These are phyloP conservation scores for Brenthis hecate DNA, from an alignment of 2,888 invertebrate genomes.

Conservation along the genomic window DNA sequence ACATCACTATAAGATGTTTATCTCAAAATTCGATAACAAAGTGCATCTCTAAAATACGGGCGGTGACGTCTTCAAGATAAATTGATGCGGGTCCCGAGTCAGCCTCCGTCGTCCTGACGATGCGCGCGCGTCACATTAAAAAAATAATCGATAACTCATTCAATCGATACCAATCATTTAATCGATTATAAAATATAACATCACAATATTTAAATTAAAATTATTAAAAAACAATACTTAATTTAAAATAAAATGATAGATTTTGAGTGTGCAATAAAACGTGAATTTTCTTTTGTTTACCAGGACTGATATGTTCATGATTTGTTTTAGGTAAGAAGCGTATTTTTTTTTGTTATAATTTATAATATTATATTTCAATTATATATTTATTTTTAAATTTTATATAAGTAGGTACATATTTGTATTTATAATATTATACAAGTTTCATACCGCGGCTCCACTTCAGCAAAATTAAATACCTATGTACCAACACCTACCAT, in stretches of 20 bases:
- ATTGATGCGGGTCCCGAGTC: slow-evolving; percentile 54
- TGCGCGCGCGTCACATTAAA: slow-evolving; percentile 47
- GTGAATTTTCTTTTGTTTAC: not conserved
- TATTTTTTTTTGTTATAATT: not conserved
- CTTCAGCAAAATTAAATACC: no score
- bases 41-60: slow-evolving; percentile 47
- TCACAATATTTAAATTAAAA: not conserved
- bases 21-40: slow-evolving; percentile 40
- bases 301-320: slow-evolving; percentile 13
- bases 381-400: no score
- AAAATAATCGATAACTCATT: slow-evolving; percentile 42
- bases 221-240: not conserved
- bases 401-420: no score
- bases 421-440: no score
- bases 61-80: slow-evolving; percentile 50
- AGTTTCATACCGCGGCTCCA: no score
- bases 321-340: slow-evolving; percentile 8
- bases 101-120: slow-evolving; percentile 54
- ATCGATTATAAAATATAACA: slow-evolving; percentile 39
- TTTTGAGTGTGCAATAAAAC: not conserved
- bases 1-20: slow-evolving; percentile 11
- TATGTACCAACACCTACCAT: no score
- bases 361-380: no score
- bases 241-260: not conserved
- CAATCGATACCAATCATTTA: slow-evolving; percentile 46